Evolutionary conservation across 2,888 invertebrate species (phyloP).

Genomic region (Podabrus alpinus): DNA sequence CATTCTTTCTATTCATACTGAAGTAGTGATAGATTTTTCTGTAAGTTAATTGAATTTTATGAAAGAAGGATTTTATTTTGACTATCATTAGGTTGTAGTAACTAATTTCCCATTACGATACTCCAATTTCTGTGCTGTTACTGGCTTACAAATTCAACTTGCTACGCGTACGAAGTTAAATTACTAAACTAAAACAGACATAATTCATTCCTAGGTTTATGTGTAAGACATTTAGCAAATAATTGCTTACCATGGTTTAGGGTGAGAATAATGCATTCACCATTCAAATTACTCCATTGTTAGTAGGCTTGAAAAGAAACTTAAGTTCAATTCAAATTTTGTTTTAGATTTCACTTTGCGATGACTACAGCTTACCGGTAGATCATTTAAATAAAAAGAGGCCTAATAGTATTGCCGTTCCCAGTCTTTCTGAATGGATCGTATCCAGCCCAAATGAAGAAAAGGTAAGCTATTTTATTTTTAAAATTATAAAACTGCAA

Average conservation of each 20-base stretch:
- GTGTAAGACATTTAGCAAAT: constrained; percentile 26
- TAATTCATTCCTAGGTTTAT: constrained; percentile 45
- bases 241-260: background rate
- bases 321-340: constrained; percentile 28
- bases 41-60: background rate
- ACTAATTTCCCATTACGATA: constrained; percentile 16
- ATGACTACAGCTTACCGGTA: constrained; percentile 85
- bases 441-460: constrained; percentile 60
- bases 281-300: background rate
- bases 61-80: background rate
- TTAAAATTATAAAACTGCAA: background rate
- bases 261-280: background rate
- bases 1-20: background rate
- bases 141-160: constrained; percentile 35
- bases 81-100: background rate
- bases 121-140: constrained; percentile 7
- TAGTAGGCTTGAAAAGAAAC: background rate
- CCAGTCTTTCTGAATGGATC: constrained; percentile 66
- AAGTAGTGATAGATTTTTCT: background rate
- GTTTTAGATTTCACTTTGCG: constrained; percentile 81
- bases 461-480: constrained; percentile 54
- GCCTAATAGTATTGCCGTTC: constrained; percentile 65
- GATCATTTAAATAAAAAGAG: constrained; percentile 77
- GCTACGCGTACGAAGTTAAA: constrained; percentile 38
- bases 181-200: constrained; percentile 38